Percentiles rank a stretch among this genome's conserved stretches.
Evolutionary conservation across 1,140 invertebrate species (phyloP).

Genomic region (Hyles vespertilio): DNA sequence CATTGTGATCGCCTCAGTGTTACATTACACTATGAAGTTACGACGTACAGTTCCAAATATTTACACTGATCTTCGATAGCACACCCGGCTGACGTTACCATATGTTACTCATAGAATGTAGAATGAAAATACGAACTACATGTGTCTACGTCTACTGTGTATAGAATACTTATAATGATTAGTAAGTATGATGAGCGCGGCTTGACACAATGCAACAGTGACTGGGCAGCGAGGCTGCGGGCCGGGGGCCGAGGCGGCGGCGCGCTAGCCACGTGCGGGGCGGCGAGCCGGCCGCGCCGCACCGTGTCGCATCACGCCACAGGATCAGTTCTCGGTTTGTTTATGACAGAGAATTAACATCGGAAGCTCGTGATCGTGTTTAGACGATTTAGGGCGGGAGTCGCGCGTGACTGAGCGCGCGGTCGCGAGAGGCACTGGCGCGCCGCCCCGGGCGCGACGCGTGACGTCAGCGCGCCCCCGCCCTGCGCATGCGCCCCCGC

Average conservation of each 20-base stretch:
- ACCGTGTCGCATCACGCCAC: background rate
- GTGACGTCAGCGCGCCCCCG: slow-evolving; percentile 64
- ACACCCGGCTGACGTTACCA: no score
- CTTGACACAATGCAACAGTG: slow-evolving; percentile 15
- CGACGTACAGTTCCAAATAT: no score
- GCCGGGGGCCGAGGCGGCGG: background rate
- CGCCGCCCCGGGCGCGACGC: slow-evolving; percentile 49
- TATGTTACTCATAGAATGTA: background rate
- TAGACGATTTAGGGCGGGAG: slow-evolving; percentile 47
- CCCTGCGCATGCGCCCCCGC: slow-evolving; percentile 54
- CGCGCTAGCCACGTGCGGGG: slow-evolving; percentile 20
- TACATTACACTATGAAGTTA: no score
- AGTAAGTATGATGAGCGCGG: slow-evolving; percentile 14
- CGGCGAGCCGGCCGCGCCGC: slow-evolving; percentile 8
- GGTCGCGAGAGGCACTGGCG: slow-evolving; percentile 61
- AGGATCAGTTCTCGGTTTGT: slow-evolving; percentile 28
- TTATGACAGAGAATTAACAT: slow-evolving; percentile 50
- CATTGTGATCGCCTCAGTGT: no score
- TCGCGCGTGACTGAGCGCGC: slow-evolving; percentile 60
- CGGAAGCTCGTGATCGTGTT: slow-evolving; percentile 58
- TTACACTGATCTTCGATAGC: no score
- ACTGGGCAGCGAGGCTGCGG: background rate
- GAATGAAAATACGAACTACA: background rate
- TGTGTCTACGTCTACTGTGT: slow-evolving; percentile 9
- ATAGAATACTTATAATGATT: slow-evolving; percentile 26